A percentile compares a stretch with the other conserved stretches of the same genome.
These are phyloP conservation scores for Aricia artaxerxes DNA, from an alignment of 2,888 invertebrate genomes.

Conservation along the genomic window DNA sequence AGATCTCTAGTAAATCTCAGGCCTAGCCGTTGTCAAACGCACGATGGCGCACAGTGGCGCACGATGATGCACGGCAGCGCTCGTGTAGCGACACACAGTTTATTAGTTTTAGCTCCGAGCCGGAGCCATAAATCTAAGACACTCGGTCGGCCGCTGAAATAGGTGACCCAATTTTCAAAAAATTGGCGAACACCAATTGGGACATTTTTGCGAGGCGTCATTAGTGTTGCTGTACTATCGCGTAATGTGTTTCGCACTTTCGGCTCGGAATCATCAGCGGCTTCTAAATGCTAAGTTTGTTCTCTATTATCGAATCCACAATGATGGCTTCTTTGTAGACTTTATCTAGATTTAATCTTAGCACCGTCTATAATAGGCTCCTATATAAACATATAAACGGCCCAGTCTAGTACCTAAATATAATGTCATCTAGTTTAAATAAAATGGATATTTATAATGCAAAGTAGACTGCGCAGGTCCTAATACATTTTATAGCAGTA, in stretches of 20 bases:
- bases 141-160: conserved; percentile 34
- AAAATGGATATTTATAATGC: neutral
- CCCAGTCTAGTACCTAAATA: neutral
- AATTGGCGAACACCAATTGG: conserved; percentile 43
- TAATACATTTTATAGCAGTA: conserved; percentile 7
- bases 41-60: neutral
- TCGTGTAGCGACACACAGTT: conserved; percentile 11
- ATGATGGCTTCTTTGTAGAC: no score
- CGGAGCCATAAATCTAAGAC: conserved; percentile 22
- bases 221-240: neutral
- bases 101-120: conserved; percentile 16
- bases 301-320: no score
- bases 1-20: conserved; percentile 9
- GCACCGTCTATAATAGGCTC: neutral
- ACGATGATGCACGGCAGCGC: neutral
- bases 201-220: conserved; percentile 39
- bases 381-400: neutral
- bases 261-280: neutral
- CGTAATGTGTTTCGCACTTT: conserved; percentile 1
- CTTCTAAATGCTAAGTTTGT: neutral
- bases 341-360: neutral
- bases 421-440: neutral
- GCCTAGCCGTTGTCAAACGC: neutral
- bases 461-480: neutral
- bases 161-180: conserved; percentile 42